These are phyloP conservation scores for Physella acuta DNA, from an alignment of 1,140 invertebrate species.

Conservation along the genomic window DNA sequence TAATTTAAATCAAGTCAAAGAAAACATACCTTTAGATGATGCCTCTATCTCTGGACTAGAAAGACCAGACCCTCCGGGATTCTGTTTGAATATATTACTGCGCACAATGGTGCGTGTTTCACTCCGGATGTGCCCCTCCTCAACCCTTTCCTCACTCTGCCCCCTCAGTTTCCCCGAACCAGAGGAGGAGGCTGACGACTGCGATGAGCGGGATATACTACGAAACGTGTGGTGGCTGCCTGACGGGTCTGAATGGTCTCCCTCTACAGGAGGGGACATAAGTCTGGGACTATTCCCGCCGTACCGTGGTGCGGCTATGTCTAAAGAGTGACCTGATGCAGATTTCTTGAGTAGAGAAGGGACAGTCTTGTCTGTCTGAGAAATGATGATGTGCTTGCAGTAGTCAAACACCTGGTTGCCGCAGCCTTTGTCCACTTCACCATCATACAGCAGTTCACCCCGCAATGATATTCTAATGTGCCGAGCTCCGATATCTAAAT, in stretches of 20 bases:
- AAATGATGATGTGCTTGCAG: conserved; percentile 43
- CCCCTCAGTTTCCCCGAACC: conserved; percentile 24
- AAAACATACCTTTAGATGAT: too few relatives aligned
- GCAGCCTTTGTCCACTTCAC: conserved; percentile 58
- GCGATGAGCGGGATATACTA: conserved; percentile 38
- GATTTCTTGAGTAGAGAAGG: background rate
- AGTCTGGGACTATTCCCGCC: background rate
- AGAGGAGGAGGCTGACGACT: conserved; percentile 38
- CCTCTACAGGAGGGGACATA: conserved; percentile 14
- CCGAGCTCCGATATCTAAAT: conserved; percentile 52
- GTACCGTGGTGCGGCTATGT: background rate
- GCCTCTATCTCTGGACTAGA: conserved; percentile 28
- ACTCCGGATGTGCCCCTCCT: conserved; percentile 36
- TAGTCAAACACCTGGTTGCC: conserved; percentile 61
- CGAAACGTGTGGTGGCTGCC: conserved; percentile 36
- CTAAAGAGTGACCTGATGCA: conserved; percentile 18
- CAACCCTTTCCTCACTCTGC: conserved; percentile 2
- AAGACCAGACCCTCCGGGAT: conserved; percentile 30
- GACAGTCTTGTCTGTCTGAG: background rate
- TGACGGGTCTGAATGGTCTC: conserved; percentile 14
- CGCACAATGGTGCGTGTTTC: conserved; percentile 47
- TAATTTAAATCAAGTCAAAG: too few relatives aligned
- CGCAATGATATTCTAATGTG: conserved; percentile 49
- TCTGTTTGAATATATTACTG: conserved; percentile 26
- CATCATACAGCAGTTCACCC: conserved; percentile 49